Conservation (phyloP, 2,888 invertebrate species). For the Periphyllus acericola region DNA sequence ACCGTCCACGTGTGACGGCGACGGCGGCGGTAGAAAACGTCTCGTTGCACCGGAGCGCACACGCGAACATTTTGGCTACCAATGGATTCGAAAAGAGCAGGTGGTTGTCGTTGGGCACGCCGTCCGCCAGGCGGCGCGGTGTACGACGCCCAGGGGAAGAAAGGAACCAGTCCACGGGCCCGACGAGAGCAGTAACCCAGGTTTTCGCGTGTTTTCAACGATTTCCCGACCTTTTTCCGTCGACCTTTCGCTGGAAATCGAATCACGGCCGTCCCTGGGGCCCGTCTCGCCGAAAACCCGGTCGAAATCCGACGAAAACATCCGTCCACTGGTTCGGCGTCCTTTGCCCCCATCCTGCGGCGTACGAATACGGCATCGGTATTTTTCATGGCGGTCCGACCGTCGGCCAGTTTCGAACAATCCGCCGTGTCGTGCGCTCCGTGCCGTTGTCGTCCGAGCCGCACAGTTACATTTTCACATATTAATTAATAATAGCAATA, state of each 20-base stretch:
- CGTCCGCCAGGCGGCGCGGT: constrained; percentile 53
- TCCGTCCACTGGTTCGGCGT: background rate
- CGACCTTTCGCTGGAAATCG: background rate
- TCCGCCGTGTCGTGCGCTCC: constrained; percentile 30
- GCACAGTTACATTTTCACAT: constrained; percentile 14
- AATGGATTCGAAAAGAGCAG: constrained; percentile 53
- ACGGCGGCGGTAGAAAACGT: constrained; percentile 6
- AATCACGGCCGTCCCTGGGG: too few species aligned
- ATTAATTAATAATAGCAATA: background rate
- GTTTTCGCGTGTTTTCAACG: background rate
- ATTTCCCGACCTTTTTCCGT: background rate
- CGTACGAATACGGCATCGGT: constrained; percentile 61
- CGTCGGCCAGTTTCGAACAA: constrained; percentile 49
- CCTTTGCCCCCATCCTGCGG: constrained; percentile 52
- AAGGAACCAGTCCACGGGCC: constrained; percentile 57
- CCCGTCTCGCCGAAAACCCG: background rate
- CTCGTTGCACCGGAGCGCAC: background rate
- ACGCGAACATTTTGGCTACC: constrained; percentile 41
- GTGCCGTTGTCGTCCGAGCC: constrained; percentile 29
- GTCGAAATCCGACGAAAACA: background rate
- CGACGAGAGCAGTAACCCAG: constrained; percentile 36
- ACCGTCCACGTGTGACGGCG: constrained; percentile 39
- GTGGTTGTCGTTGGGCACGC: constrained; percentile 50
- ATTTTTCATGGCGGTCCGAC: constrained; percentile 57
- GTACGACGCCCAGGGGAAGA: constrained; percentile 58